Evolutionary conservation across 1,140 invertebrate species (phyloP), one percentile per base, ranked within the genome.

Genomic region (Drosophila quadrilineata): DNA sequence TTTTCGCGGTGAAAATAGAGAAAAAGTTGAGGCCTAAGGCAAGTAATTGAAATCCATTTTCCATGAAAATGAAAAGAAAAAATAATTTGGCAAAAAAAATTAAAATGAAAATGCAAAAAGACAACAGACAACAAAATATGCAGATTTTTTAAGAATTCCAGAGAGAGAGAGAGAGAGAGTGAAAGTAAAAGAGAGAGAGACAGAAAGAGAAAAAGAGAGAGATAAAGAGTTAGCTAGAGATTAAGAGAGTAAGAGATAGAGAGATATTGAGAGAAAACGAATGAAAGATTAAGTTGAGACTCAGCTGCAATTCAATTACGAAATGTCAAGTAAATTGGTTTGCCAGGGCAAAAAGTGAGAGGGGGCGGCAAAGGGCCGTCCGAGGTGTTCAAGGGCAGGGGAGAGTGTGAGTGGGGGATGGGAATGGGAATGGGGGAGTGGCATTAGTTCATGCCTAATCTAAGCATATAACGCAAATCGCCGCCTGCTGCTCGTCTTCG

Each of bases 381-480:
- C 14, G n/a, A 12, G 3, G 10, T 33, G 14, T 33, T 35, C 33
- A 35, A 35, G 12, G 12, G 16, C 33, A 3, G 16, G 16, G 6
- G 33, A 16, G 12, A 10, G n/a, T 0, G 19, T 6, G 22, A 3
- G 12, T 6, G n/a, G 6, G 2, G 3, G 26, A 22, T 3, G 3
- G 29, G 24, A 10, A 9, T 6, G 33, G 29, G 5, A 8, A 22
- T 21, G 40, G 22, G 5, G 21, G 26, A 6, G 26, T 9, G 9
- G 35, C 1, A 8, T 43, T 26, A 26, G 35, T 24, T 40, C 19
- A 12, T 48, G 74, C 76, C 74, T 80, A 80, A 82, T 80, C 76
- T 76, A 75, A 71, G 71, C 76, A 82, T 82, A 82, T 82, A 82
- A 82, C 76, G 76, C 76, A 82, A 82, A 75, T 69, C 68, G 72